Evolutionary conservation across 2,888 invertebrate species (phyloP), one percentile per base, ranked within the genome.

Genomic region (Antheraea yamamai): DNA sequence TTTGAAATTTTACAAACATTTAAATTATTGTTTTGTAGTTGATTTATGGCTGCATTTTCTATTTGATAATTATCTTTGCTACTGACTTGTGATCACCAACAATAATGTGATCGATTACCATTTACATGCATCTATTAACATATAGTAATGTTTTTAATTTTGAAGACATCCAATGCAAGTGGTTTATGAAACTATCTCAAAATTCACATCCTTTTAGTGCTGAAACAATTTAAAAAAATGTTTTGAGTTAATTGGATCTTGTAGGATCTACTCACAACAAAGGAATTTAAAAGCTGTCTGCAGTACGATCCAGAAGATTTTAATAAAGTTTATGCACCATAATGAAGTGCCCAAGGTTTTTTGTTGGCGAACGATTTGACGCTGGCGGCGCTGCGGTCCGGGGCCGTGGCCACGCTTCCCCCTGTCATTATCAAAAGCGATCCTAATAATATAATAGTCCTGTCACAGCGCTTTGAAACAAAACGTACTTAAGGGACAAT

Each of bases 371-470:
- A 73, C 26, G 73, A 73, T 20, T 73, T 61, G 39, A 79, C 73
- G 73, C 73, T 55, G 26, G 58, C 39, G 73, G 73, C 58, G 61
- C 64, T 30, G 70, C 23, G 70, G 74, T 39, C 58, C 68, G 70
- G 58, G 16, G 61, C 26, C 7, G 61, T 14, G 64, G 8, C 52
- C 92, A 90, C 91, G 87, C 86, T 83, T 88, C 87, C 84, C 92
- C 93, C 94, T 93, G 91, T 94, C 90, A 94, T 95, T 95, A 94
- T 90, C 84, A 87, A 92, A 91, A 94, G 91, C 91, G 94, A 87
- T 93, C 91, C 92, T 94, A 94, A 95, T 94, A 94, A 92, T 93
- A 93, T 95, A 95, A 95, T 94, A 92, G 91, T 89, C 91, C 91
- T 94, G 94, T 95, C 94, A 92, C 93, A 94, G 89, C 88, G 91